Evolutionary conservation across 2,113 vertebrate species (phyloP), one percentile per base, ranked within the genome.

Genomic region (Ophiodon elongatus): DNA sequence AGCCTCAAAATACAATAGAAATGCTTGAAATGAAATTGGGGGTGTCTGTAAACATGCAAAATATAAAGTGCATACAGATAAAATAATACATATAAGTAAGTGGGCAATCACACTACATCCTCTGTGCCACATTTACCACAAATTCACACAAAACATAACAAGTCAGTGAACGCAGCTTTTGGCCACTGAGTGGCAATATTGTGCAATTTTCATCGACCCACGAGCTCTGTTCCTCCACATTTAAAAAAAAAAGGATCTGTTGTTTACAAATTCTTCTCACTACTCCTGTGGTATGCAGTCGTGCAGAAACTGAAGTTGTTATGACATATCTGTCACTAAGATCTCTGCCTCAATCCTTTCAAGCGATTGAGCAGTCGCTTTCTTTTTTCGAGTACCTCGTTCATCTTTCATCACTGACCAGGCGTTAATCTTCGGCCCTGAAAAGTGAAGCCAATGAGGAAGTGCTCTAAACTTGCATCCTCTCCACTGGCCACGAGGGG

Each of bases 161-260:
- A 9, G 14, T 0, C 19, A 14, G 35, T 52, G 17, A 3, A 6
- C 31, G 4, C 52, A 54, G 6, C n/a, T 6, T 82, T 54, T 86
- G 57, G 8, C 82, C 89, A 64, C 80, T 76, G 13, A 4, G 80
- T n/a, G 74, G 73, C 77, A 82, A 69, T 73, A 52, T 89, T 90
- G 60, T 35, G 59, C 72, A 62, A 37, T 31, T 66, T 4, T 3
- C 17, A 23, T 1, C 4, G 2, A n/a, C n/a, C 23, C 25, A 29
- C 0, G 1, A 65, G 11, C 27, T 52, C 25, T 2, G 17, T 4
- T 59, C 8, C 52, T 11, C 8, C 14, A 60, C 7, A 17, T 70
- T 11, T 17, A 5, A n/a, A 50, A n/a, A 33, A 25, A 37, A 50
- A 33, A 21, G 13, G 50, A 39, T 15, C 45, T 2, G 25, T 13